phyloP scores from a whole-genome alignment of 1,140 invertebrate species.

The Papilio polyxenes region DNA sequence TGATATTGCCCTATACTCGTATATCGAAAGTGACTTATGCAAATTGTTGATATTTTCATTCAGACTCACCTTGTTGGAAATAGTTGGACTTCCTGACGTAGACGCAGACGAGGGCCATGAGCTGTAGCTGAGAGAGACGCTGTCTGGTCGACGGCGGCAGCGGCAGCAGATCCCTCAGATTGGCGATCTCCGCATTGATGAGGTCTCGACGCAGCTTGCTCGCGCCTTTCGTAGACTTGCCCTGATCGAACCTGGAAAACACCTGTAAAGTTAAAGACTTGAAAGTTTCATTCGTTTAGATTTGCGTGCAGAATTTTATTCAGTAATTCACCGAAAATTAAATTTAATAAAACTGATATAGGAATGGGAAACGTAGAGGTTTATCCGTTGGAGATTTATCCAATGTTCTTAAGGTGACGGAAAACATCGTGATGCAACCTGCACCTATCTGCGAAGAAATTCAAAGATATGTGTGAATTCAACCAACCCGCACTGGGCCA shows the following conservation, averaged over 20 bases:
- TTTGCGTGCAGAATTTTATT: background rate
- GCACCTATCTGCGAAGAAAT: no score
- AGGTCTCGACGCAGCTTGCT: slow-evolving; percentile 98
- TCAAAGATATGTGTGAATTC: no score
- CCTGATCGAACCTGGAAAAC: slow-evolving; percentile 92
- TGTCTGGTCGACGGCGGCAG: slow-evolving; percentile 97
- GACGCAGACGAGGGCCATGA: slow-evolving; percentile 99
- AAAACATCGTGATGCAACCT: no score
- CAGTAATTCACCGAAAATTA: no score
- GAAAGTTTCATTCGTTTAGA: slow-evolving; percentile 24
- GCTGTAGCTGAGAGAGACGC: slow-evolving; percentile 97
- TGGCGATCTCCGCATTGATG: slow-evolving; percentile 99
- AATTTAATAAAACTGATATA: no score
- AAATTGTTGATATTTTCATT: slow-evolving; percentile 83
- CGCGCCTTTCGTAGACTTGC: slow-evolving; percentile 99
- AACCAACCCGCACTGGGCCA: no score
- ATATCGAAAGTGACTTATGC: background rate
- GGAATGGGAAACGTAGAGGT: no score
- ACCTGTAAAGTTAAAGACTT: slow-evolving; percentile 37
- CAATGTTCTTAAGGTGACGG: no score
- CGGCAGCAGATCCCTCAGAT: slow-evolving; percentile 96
- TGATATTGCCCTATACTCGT: background rate
- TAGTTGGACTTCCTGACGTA: slow-evolving; percentile 99
- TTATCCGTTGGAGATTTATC: no score
- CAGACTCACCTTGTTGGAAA: slow-evolving; percentile 96